A percentile compares a stretch with the other conserved stretches of the same genome.
These are phyloP conservation scores for Oryzias javanicus DNA, from an alignment of 2,113 vertebrate genomes.

Conservation along the genomic window DNA sequence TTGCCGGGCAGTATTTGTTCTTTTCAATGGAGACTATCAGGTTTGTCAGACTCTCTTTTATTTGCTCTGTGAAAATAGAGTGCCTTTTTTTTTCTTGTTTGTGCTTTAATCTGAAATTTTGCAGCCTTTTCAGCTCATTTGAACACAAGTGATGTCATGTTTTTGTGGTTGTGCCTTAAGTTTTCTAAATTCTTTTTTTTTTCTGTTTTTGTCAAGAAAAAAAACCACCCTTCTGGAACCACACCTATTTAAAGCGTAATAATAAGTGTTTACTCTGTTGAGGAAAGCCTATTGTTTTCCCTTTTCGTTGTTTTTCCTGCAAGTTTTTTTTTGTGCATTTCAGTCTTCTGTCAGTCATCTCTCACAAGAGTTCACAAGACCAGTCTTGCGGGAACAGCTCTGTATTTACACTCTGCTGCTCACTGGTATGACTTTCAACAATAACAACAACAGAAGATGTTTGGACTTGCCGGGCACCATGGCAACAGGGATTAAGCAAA, in stretches of 20 bases:
- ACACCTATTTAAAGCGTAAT: conserved; percentile 16
- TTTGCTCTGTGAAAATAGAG: conserved; percentile 1
- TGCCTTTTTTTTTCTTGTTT: not conserved
- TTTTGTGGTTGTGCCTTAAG: not conserved
- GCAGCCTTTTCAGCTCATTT: not conserved
- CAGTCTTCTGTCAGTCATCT: conserved; percentile 64
- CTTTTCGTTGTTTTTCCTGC: conserved; percentile 36
- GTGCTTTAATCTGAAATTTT: not conserved
- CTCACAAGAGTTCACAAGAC: conserved; percentile 69
- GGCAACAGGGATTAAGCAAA: conserved; percentile 76
- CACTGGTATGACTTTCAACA: conserved; percentile 77
- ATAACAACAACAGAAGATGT: conserved; percentile 83
- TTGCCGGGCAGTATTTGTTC: conserved; percentile 24
- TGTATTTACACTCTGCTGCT: conserved; percentile 77
- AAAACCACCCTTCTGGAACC: conserved; percentile 1
- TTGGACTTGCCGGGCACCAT: conserved; percentile 80
- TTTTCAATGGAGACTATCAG: conserved; percentile 51
- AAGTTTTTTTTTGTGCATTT: conserved; percentile 46
- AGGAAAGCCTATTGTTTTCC: conserved; percentile 41
- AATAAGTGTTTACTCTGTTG: conserved; percentile 17
- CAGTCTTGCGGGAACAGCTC: conserved; percentile 76
- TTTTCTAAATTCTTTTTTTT: not conserved
- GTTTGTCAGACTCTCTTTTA: conserved; percentile 25
- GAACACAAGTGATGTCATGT: not conserved
- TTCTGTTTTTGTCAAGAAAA: conserved; percentile 9